Percentiles rank a stretch among this genome's conserved stretches.
Conservation (phyloP, 2,888 invertebrate genomes). For the Thecophora atra region DNA sequence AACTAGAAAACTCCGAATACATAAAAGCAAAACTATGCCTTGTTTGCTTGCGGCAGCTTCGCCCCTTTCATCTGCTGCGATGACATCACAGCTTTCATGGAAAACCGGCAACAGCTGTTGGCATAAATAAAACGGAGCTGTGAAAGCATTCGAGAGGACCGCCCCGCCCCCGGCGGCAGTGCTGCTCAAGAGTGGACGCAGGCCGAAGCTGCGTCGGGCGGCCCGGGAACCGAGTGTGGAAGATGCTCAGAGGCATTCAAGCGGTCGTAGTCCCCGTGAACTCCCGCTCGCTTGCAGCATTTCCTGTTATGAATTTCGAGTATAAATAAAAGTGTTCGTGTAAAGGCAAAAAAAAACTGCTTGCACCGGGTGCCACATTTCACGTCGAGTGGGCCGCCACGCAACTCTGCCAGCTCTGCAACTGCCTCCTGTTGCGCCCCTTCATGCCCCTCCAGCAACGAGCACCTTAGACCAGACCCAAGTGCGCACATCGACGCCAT, state of each 20-base stretch:
- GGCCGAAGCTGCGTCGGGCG: background rate
- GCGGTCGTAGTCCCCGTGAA: conserved; percentile 27
- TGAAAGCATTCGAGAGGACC: background rate
- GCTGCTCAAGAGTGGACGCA: background rate
- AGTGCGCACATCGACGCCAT: background rate
- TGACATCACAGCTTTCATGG: conserved; percentile 2
- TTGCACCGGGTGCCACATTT: background rate
- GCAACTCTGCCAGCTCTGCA: conserved; percentile 2
- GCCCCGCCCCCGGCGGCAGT: background rate
- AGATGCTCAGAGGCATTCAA: conserved; percentile 7
- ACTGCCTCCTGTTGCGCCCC: background rate
- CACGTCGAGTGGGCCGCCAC: background rate
- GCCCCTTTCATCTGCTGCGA: conserved; percentile 2
- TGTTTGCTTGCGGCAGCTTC: background rate
- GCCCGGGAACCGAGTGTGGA: background rate
- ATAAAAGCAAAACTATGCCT: conserved; percentile 16
- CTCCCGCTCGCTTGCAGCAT: conserved; percentile 14
- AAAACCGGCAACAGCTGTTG: background rate
- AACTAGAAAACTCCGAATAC: background rate
- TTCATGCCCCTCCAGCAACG: too few species aligned
- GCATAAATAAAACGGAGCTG: background rate
- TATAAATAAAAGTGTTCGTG: conserved; percentile 5
- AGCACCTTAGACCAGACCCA: background rate
- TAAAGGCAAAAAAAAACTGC: background rate
- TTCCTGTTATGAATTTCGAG: conserved; percentile 21